Evolutionary conservation across 2,888 invertebrate genomes (phyloP).

Genomic region (Drosophila conformis): DNA sequence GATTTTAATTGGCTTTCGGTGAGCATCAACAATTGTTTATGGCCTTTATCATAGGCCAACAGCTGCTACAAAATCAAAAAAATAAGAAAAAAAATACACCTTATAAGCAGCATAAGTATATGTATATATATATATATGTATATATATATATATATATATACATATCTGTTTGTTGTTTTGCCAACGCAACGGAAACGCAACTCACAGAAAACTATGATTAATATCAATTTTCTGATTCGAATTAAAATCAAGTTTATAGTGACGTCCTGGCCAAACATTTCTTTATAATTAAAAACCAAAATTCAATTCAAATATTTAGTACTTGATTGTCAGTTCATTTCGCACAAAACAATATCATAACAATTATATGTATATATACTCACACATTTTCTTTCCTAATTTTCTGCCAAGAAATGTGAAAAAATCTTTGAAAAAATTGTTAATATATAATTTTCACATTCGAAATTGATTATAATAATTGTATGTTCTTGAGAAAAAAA

Average conservation of each 20-base stretch:
- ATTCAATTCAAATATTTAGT: slow-evolving; percentile 2
- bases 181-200: slow-evolving; percentile 37
- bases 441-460: neutral
- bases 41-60: slow-evolving; percentile 45
- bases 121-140: neutral
- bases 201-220: slow-evolving; percentile 9
- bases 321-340: slow-evolving; percentile 14
- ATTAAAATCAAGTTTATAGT: neutral
- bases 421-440: neutral
- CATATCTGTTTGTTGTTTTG: neutral
- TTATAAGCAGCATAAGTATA: slow-evolving; percentile 20
- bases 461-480: neutral
- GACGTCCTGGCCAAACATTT: neutral
- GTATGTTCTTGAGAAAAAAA: neutral
- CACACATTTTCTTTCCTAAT: neutral
- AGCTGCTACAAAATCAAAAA: slow-evolving; percentile 48
- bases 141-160: neutral
- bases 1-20: slow-evolving; percentile 73
- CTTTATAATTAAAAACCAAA: slow-evolving; percentile 5
- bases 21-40: slow-evolving; percentile 68
- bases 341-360: slow-evolving; percentile 2
- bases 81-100: neutral
- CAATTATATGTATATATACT: neutral
- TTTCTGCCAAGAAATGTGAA: slow-evolving; percentile 1
- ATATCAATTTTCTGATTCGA: slow-evolving; percentile 1